These are phyloP conservation scores for Poeciliopsis turrubarensis DNA, from an alignment of 2,113 vertebrate genomes.

Conservation along the genomic window DNA sequence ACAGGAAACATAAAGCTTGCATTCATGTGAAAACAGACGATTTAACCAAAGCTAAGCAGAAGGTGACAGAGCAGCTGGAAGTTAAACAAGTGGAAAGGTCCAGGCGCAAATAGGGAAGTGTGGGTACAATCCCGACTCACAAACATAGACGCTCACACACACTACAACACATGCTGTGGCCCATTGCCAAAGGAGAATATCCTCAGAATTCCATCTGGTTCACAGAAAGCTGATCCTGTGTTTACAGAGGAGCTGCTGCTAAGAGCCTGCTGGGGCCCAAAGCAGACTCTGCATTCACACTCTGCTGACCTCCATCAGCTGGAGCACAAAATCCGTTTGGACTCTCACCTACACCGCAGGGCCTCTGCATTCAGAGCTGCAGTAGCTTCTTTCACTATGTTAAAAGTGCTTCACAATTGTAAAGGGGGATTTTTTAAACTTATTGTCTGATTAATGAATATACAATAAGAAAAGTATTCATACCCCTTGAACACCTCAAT, in stretches of 20 bases:
- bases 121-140: background rate
- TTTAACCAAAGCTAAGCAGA: constrained; percentile 47
- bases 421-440: background rate
- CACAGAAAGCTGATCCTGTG: constrained; percentile 46
- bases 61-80: constrained; percentile 22
- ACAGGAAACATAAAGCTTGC: constrained; percentile 44
- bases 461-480: background rate
- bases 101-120: background rate
- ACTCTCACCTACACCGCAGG: constrained; percentile 28
- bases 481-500: background rate
- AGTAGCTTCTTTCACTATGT: background rate
- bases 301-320: constrained; percentile 53
- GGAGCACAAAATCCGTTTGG: constrained; percentile 16
- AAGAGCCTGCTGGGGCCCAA: constrained; percentile 39
- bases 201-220: constrained; percentile 42
- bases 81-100: constrained; percentile 38
- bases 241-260: constrained; percentile 25
- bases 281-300: constrained; percentile 44
- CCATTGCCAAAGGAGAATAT: constrained; percentile 40
- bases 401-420: background rate
- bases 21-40: constrained; percentile 27
- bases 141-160: background rate
- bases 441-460: background rate
- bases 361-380: constrained; percentile 15
- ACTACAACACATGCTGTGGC: constrained; percentile 18